Conservation (phyloP, 2,888 invertebrate genomes). For the Teleiodes luculella region DNA sequence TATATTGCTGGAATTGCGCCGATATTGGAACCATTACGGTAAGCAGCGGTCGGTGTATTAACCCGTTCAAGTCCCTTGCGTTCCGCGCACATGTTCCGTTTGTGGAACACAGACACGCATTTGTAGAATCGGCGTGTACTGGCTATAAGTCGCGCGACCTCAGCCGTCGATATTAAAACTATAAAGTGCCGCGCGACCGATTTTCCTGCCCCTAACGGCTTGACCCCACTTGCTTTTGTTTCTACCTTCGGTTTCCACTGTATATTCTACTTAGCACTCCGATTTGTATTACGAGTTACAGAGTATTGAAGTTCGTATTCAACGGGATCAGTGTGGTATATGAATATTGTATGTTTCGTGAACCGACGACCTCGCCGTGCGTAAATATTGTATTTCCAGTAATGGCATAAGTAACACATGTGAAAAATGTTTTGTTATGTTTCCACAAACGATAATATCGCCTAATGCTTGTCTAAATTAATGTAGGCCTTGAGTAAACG, state of each 20-base stretch:
- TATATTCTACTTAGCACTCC: constrained; percentile 43
- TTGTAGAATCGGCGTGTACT: constrained; percentile 59
- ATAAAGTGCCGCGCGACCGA: constrained; percentile 67
- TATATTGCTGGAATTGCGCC: constrained; percentile 16
- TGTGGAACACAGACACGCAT: constrained; percentile 46
- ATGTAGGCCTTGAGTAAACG: not conserved
- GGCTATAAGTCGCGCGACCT: constrained; percentile 55
- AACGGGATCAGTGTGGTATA: not conserved
- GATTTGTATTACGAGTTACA: constrained; percentile 43
- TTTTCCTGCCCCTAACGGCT: constrained; percentile 41
- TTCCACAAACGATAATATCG: not conserved
- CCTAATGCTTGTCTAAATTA: not conserved
- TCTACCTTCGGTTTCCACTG: constrained; percentile 32
- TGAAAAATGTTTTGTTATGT: not conserved
- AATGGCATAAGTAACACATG: not conserved
- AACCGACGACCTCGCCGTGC: not conserved
- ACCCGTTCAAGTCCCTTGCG: constrained; percentile 35
- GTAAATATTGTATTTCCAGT: constrained; percentile 1
- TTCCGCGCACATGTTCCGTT: constrained; percentile 38
- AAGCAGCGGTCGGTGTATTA: constrained; percentile 39
- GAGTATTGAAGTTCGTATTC: constrained; percentile 35
- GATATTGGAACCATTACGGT: constrained; percentile 37
- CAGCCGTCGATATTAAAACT: constrained; percentile 73
- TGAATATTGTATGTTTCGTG: constrained; percentile 8
- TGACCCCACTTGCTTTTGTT: constrained; percentile 41